Percentiles rank a stretch among this genome's conserved stretches.
phyloP scores from a whole-genome alignment of 1,140 invertebrate genomes.

The Pectinophora gossypiella region DNA sequence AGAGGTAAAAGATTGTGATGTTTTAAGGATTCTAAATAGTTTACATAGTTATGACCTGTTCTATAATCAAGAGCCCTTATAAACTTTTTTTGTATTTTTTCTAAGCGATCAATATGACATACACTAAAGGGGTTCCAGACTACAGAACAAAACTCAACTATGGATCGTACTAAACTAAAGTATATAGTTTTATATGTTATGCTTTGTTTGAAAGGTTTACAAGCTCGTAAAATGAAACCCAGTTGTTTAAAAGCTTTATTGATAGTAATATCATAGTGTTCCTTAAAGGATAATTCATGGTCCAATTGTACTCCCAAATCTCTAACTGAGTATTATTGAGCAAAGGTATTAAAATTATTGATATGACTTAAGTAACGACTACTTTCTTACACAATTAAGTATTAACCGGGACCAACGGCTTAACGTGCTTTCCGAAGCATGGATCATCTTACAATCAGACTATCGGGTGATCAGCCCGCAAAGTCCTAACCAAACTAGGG shows the following conservation, averaged over 20 bases:
- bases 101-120: constrained; percentile 5
- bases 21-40: no score
- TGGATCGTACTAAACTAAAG: constrained; percentile 7
- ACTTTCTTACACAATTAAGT: no score
- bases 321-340: no score
- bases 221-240: constrained; percentile 8
- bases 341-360: no score
- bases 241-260: constrained; percentile 9
- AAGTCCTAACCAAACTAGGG: no score
- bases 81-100: neutral
- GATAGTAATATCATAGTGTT: constrained; percentile 11
- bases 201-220: constrained; percentile 8
- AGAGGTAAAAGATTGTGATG: no score
- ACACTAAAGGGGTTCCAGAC: constrained; percentile 10
- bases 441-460: no score
- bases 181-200: constrained; percentile 9
- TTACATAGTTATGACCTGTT: neutral
- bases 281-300: constrained; percentile 8
- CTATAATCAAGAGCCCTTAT: neutral
- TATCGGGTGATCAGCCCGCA: no score
- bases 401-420: no score
- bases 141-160: constrained; percentile 7
- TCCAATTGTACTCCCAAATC: constrained; percentile 13
- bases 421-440: no score
- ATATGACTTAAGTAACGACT: no score